phyloP scores from a whole-genome alignment of 2,888 invertebrate genomes.

The Carpatolechia fugitivella region DNA sequence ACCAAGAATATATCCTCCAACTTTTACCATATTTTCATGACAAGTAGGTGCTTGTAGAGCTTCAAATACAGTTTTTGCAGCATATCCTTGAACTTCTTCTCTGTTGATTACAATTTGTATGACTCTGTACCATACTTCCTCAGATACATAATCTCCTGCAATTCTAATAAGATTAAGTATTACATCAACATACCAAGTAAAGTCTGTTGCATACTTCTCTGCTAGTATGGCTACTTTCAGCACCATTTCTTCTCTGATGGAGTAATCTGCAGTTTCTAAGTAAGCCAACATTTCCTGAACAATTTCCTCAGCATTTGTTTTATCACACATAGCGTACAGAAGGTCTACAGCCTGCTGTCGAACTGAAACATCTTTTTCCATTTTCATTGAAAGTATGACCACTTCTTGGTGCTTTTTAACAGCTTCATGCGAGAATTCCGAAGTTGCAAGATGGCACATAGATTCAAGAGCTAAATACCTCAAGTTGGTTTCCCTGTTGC shows the following conservation, averaged over 20 bases:
- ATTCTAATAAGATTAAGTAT: slow-evolving; percentile 99
- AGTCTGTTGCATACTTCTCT: slow-evolving; percentile 99
- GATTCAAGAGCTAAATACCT: slow-evolving; percentile 98
- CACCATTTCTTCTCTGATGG: slow-evolving; percentile 99
- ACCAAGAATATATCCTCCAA: slow-evolving; percentile 98
- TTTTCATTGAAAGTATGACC: slow-evolving; percentile 99
- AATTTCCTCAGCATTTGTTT: slow-evolving; percentile 99
- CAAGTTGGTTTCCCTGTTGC: slow-evolving; percentile 97
- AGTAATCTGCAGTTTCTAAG: slow-evolving; percentile 99
- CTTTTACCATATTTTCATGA: slow-evolving; percentile 99
- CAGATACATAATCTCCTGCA: slow-evolving; percentile 99
- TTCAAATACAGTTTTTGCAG: slow-evolving; percentile 99
- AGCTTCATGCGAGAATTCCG: slow-evolving; percentile 99
- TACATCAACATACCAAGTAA: slow-evolving; percentile 99
- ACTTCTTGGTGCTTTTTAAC: slow-evolving; percentile 99
- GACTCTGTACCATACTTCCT: slow-evolving; percentile 99
- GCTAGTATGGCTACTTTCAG: slow-evolving; percentile 99
- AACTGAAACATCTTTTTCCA: slow-evolving; percentile 99
- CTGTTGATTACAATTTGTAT: slow-evolving; percentile 99
- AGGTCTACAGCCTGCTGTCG: slow-evolving; percentile 98
- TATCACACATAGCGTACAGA: slow-evolving; percentile 99
- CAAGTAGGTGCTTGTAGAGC: slow-evolving; percentile 99
- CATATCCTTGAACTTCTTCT: slow-evolving; percentile 99
- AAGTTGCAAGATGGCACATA: slow-evolving; percentile 99
- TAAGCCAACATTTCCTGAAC: slow-evolving; percentile 99